These are phyloP conservation scores for Sceloporus undulatus DNA, from an alignment of 2,113 vertebrate species.

Conservation along the genomic window DNA sequence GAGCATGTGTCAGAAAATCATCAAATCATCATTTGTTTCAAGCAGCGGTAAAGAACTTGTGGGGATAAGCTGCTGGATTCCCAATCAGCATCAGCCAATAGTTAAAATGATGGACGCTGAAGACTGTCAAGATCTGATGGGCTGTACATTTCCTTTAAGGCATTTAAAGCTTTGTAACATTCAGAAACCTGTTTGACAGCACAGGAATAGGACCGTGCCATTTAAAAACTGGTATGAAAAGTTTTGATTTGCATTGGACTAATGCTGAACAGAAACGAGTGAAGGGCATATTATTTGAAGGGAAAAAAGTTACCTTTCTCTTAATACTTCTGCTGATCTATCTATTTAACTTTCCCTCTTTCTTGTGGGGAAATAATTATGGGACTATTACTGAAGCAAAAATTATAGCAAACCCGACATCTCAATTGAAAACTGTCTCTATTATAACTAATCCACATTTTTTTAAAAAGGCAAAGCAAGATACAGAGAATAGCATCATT, in stretches of 20 bases:
- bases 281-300: not conserved
- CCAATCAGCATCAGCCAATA: too few relatives aligned
- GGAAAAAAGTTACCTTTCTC: not conserved
- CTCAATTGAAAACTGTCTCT: not conserved
- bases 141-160: too few relatives aligned
- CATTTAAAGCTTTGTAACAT: too few relatives aligned
- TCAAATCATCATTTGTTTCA: not conserved
- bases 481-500: not conserved
- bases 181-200: not conserved
- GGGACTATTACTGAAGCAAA: not conserved
- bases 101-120: too few relatives aligned
- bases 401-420: not conserved
- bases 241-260: not conserved
- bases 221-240: not conserved
- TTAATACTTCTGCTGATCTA: too few relatives aligned
- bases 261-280: not conserved
- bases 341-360: too few relatives aligned
- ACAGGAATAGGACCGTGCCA: too few relatives aligned
- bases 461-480: not conserved
- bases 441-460: too few relatives aligned
- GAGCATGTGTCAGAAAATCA: too few relatives aligned
- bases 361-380: too few relatives aligned
- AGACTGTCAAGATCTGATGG: too few relatives aligned
- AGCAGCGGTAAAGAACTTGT: not conserved
- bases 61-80: too few relatives aligned